A percentile compares a stretch with the other conserved stretches of the same genome.
Evolutionary conservation across 1,140 invertebrate genomes (phyloP).

Genomic region (Papilio dardanus): DNA sequence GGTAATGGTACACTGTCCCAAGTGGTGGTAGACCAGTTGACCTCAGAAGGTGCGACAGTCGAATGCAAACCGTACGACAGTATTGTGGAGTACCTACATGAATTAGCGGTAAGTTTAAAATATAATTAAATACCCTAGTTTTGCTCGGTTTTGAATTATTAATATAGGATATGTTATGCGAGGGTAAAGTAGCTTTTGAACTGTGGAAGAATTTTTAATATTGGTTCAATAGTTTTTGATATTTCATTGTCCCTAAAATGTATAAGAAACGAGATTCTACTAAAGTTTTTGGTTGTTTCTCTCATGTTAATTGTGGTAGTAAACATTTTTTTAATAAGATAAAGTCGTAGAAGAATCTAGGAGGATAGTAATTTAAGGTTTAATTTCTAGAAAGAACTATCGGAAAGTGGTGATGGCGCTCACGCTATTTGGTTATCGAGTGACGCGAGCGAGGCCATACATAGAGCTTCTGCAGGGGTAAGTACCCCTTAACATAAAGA

Average conservation of each 20-base stretch:
- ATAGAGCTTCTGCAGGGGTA: constrained; percentile 66
- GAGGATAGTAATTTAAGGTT: constrained; percentile 19
- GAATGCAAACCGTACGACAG: constrained; percentile 49
- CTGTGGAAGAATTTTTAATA: neutral
- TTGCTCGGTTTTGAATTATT: neutral
- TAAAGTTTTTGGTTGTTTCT: no score
- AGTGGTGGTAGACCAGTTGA: constrained; percentile 44
- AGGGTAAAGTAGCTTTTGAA: neutral
- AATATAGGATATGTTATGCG: neutral
- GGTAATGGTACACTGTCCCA: constrained; percentile 45
- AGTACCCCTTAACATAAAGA: constrained; percentile 37
- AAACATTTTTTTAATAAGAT: neutral
- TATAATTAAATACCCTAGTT: neutral
- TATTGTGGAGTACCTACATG: constrained; percentile 42
- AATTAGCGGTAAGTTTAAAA: constrained; percentile 59
- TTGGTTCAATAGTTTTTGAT: neutral
- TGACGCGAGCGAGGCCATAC: constrained; percentile 68
- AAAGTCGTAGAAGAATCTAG: neutral
- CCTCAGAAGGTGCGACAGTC: constrained; percentile 50
- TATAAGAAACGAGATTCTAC: no score
- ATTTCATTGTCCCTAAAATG: no score
- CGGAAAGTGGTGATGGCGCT: constrained; percentile 52
- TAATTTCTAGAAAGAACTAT: constrained; percentile 56
- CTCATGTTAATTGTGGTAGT: neutral
- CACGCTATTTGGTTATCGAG: constrained; percentile 64